Evolutionary conservation across 2,797 vertebrate genomes (phyloP), one percentile per base, ranked within the genome.

Genomic region (Anableps anableps): DNA sequence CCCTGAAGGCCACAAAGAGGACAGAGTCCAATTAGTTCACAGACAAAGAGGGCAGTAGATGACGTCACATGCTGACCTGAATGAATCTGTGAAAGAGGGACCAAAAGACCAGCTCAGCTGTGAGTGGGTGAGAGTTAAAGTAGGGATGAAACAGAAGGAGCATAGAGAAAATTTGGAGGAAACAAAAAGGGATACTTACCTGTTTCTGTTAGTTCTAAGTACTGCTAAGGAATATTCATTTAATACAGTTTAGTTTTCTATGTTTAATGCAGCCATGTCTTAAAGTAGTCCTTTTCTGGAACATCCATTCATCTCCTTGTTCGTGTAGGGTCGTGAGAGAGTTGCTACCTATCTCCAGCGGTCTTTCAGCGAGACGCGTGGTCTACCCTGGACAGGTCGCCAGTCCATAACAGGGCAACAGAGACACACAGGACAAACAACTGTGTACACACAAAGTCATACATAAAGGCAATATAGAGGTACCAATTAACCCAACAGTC

Each of bases 11-110:
- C 86, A 78, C 83, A 0, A 72, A 78, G 80, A 91, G 84, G 86
- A 92, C 84, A 53, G 83, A 82, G 78, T 83, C 91, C 91, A 93
- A 93, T 95, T 93, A 95, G 85, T 72, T 53, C 53, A 81, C 80
- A 48, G 80, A 90, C 74, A 71, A 50, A 64, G 74, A 75, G 83
- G 80, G 70, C 45, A 2, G 58, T 19, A 80, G 21, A 48, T 88
- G 91, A 91, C 68, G 50, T 88, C 89, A 89, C 9, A 0, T 0
- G 5, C 78, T 73, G 76, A 78, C 82, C 79, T 45, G 68, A 83
- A 64, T 71, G 82, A 81, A 80, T 84, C 84, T 75, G 83, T 89
- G 66, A 78, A 84, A 81, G 55, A 36, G 38, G 80, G 45, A 16
- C 77, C 72, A 70, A 72, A 17, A 68, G 77, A 72, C 45, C 17